Base-by-base conservation (phyloP, 2,888 invertebrate species). In the Poecilus cupreus region DNA sequence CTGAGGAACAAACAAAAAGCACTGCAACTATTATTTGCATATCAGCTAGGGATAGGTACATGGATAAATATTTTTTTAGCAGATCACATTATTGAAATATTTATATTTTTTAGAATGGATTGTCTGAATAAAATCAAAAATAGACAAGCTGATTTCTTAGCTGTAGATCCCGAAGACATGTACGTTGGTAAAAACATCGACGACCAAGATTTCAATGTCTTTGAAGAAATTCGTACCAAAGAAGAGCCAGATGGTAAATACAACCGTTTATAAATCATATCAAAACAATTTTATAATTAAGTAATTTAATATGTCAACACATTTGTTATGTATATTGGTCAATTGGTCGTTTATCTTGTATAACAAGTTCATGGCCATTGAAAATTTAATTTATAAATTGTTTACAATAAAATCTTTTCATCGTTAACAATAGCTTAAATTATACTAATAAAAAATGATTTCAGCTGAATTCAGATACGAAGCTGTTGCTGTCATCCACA, bases 91-190 rank as follows among this genome's bases (percentile, higher is more conserved):
- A 18, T 18, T 51, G 8, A 32, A 32, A 32, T 13, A 22, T 16
- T 24, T 60, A 10, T n/a, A n/a, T 20, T 13, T 43, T 26, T 22
- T 84, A 94, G 94, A 85, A 91, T 94, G 87, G 94, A 94, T 82
- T 97, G 97, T 86, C 91, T 97, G 85, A 91, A 92, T 82, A 92
- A 93, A 87, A 94, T 97, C 6, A 93, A 94, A 83, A 91, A 93
- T 84, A 92, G 94, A 22, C 92, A 94, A 86, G 97, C 96, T 0
- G 97, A 97, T 88, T 92, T 97, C 80, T 93, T 95, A 24, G 94
- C 94, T 5, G 94, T 95, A 1, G 96, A 97, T 86, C 96, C 97
- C 2, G 96, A 96, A 86, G 96, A 96, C 86, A 95, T 96, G 93
- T 97, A 96, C 87, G 92, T 97, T 54, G 96, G 96, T 0, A 91